Evolutionary conservation across 2,113 vertebrate species (phyloP), one percentile per base, ranked within the genome.

Genomic region (Hyperoodon ampullatus): DNA sequence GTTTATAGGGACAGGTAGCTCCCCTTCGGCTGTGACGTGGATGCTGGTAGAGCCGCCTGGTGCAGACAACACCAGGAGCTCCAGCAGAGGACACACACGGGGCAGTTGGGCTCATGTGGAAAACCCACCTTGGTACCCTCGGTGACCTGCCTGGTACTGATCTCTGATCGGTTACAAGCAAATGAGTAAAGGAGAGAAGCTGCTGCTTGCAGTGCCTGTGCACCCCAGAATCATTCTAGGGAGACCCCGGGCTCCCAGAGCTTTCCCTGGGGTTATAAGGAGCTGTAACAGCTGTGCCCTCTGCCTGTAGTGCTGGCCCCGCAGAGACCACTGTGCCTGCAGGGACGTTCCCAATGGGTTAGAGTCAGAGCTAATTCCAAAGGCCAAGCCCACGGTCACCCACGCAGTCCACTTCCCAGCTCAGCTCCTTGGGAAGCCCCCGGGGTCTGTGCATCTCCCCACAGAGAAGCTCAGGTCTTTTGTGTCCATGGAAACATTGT

Each of bases 1-100:
- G 1, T 28, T 6, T n/a, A 5, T 13, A 0, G 28, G 68, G 47
- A 18, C 6, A 4, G n/a, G 11, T 4, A 14, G 10, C 35, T 10
- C 24, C 33, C 30, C n/a, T 24, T 3, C 8, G n/a, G 35, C 12
- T 28, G 4, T 21, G 30, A 58, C 13, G 1, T 6, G 10, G 28
- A 5, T n/a, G 15, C 26, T 21, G 33, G 24, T 19, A 53, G 30
- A 35, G 15, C 3, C 35, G 72, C 61, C 66, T 50, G 2, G n/a
- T 10, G 33, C 9, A 26, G 24, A 16, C 7, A 8, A 9, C 1
- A 4, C 18, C 10, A n/a, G 28, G 21, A 63, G 2, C 1, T 0
- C 18, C 53, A 15, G 6, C 39, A 1, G 28, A 90, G 65, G 61
- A 28, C n/a, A 44, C 1, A 8, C 21, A 35, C 28, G 2, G 14